Conservation (phyloP, 2,888 invertebrate species). For the Zygaena filipendulae region DNA sequence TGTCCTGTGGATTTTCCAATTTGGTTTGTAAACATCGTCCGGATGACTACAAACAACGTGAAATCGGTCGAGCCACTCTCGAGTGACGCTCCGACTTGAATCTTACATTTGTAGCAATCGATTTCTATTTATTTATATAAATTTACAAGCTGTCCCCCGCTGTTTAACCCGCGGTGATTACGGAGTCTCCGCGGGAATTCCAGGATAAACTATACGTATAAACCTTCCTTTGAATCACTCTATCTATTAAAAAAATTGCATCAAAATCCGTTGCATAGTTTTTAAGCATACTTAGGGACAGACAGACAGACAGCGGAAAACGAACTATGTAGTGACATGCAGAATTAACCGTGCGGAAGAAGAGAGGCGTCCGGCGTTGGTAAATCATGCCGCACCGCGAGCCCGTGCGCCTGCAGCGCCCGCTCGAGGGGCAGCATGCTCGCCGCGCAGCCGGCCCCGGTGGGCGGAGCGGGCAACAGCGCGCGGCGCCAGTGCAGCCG, state of each 20-base stretch:
- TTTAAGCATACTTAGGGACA: slow-evolving; percentile 22
- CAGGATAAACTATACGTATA: no score
- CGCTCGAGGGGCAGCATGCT: slow-evolving; percentile 3
- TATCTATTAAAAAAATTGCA: no score
- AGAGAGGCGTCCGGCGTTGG: slow-evolving; percentile 14
- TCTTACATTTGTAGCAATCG: slow-evolving; percentile 1
- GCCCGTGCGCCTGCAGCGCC: slow-evolving; percentile 18
- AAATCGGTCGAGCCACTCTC: no score
- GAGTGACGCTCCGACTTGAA: slow-evolving; percentile 16
- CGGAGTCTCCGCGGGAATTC: no score
- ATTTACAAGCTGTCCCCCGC: no score
- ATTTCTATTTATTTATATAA: slow-evolving; percentile 1
- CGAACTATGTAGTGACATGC: no score
- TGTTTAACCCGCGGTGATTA: no score
- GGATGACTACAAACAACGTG: no score
- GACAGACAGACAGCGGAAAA: slow-evolving; percentile 27
- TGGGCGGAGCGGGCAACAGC: slow-evolving; percentile 21
- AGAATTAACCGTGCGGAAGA: slow-evolving; percentile 26
- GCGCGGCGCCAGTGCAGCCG: slow-evolving; percentile 32
- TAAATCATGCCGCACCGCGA: no score
- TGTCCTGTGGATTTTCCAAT: slow-evolving; percentile 15
- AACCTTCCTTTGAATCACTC: no score
- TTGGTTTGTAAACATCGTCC: no score
- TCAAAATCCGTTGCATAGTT: no score
- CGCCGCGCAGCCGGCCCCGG: slow-evolving; percentile 17